Evolutionary conservation across 2,888 invertebrate species (phyloP).

Genomic region (Cancer borealis): DNA sequence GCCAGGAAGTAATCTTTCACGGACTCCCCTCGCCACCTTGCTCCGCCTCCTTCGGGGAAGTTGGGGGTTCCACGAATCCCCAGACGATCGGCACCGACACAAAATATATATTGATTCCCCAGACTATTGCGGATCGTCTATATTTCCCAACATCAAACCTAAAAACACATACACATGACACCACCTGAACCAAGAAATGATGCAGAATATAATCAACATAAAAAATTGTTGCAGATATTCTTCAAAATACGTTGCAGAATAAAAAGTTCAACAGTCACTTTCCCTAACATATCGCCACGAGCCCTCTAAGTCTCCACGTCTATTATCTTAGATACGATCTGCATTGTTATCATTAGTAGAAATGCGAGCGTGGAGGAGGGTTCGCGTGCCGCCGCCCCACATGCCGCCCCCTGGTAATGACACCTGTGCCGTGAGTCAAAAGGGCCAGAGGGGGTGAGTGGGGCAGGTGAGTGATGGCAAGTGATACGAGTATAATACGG

Average conservation of each 20-base stretch:
- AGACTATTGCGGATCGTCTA: neutral
- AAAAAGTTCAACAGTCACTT: neutral
- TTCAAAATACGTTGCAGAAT: neutral
- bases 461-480: neutral
- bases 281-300: neutral
- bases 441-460: neutral
- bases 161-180: neutral
- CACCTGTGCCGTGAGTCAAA: constrained; percentile 30
- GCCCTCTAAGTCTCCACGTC: neutral
- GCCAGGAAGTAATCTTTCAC: neutral
- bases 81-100: neutral
- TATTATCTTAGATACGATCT: constrained; percentile 13
- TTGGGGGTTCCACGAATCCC: neutral
- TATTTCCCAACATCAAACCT: neutral
- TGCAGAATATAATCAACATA: neutral
- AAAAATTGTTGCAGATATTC: neutral
- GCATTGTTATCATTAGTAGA: constrained; percentile 29
- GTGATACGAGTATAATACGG: constrained; percentile 11
- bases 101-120: neutral
- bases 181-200: neutral
- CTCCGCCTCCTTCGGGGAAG: neutral
- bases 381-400: constrained; percentile 5
- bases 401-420: neutral
- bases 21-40: neutral
- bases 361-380: neutral